Base-by-base conservation (phyloP, 2,888 invertebrate genomes). In the Gordius sp. region DNA sequence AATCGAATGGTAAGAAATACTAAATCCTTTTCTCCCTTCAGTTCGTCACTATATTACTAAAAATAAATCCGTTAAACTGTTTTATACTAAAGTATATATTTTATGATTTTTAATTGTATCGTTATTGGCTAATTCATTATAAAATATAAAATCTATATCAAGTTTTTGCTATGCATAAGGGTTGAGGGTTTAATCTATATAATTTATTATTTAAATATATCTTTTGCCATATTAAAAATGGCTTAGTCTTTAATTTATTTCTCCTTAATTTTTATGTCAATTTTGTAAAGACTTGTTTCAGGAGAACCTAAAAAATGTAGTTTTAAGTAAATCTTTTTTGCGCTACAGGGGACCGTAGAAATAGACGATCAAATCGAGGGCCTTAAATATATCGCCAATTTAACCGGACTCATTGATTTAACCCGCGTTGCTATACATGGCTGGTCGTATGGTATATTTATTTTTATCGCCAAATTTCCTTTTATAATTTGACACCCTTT, bases 311-410 rank as follows among this genome's bases (percentile, higher is more conserved):
- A 33, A 33, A 13, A n/a, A 13, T 33, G n/a, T 33, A 33, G 39
- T 13, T 33, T 33, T 33, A 13, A 33, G n/a, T 33, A 33, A 33
- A 16, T 18, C 52, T 60, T 8, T 16, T 41, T 28, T 24, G 41
- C 41, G 41, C 60, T 67, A 2, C 64, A 75, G 75, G 91, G 93
- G 1, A 82, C 81, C 27, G 82, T 87, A 1, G 93, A 93, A 67
- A 69, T 93, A 56, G 78, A 79, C 41, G 91, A 93, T 70, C 91
- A 97, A 75, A 82, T 87, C 1, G 87, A 93, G 72, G 86, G 89
- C 1, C 69, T 97, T 56, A 77, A 79, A 62, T 81, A 81, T 77
- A 70, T 91, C 58, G 78, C 78, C 61, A 76, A 81, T 2, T 63
- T 63, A 8, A 8, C 47, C 18, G 80, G 80, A 47, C 85, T 80